phyloP scores from a whole-genome alignment of 1,140 invertebrate genomes.

The Monochamus saltuarius region DNA sequence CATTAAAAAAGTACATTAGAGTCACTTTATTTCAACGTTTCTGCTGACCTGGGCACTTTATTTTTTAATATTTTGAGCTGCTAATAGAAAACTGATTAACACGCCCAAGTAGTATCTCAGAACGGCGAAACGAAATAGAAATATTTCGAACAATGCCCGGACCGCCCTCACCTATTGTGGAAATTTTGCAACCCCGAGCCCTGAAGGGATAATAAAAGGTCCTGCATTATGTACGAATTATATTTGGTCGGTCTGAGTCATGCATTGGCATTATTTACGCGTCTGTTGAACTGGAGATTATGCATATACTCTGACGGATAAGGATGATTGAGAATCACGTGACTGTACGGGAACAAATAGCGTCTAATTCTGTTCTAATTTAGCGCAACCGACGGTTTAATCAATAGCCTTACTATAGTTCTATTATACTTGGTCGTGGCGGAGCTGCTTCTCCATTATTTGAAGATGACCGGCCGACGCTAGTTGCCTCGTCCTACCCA shows the following conservation, averaged over 20 bases:
- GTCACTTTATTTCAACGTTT: too few species aligned
- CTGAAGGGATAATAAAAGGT: conserved; percentile 15
- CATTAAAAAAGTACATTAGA: too few species aligned
- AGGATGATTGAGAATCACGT: conserved; percentile 13
- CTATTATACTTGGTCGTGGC: not conserved
- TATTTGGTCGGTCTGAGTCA: conserved; percentile 12
- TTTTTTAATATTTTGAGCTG: too few species aligned
- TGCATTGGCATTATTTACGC: conserved; percentile 34
- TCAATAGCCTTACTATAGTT: conserved; percentile 9
- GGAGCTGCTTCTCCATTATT: conserved; percentile 7
- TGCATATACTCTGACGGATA: conserved; percentile 14
- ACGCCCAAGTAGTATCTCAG: too few species aligned
- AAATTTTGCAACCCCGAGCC: not conserved
- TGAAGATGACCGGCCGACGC: conserved; percentile 6
- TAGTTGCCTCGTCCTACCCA: not conserved
- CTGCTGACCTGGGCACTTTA: too few species aligned
- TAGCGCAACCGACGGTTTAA: conserved; percentile 31
- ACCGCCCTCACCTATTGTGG: not conserved
- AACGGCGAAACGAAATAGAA: too few species aligned
- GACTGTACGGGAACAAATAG: conserved; percentile 34
- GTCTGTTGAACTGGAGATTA: conserved; percentile 23
- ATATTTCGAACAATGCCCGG: not conserved
- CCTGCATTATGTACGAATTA: conserved; percentile 15
- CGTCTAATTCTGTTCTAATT: conserved; percentile 48
- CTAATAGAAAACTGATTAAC: too few species aligned